Percentiles rank a stretch among this genome's conserved stretches.
These are phyloP conservation scores for Helicoverpa zea DNA, from an alignment of 1,140 invertebrate genomes.

Conservation along the genomic window DNA sequence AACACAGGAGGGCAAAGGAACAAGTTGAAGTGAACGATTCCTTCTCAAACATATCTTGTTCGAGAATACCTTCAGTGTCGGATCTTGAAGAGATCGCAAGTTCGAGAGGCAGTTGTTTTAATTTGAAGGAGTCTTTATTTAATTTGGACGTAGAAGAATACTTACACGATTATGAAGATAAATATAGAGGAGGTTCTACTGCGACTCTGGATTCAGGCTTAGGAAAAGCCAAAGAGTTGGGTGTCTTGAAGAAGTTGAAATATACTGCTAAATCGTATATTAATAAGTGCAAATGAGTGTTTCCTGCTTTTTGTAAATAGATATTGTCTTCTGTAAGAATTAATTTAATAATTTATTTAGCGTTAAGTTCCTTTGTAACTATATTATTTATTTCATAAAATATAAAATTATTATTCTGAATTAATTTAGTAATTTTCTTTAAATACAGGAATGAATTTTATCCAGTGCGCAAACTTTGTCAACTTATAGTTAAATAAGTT, in stretches of 20 bases:
- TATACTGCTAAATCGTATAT: slow-evolving; percentile 45
- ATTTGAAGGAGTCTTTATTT: neutral
- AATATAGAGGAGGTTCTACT: neutral
- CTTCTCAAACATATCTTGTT: slow-evolving; percentile 57
- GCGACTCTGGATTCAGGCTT: neutral
- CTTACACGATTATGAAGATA: slow-evolving; percentile 3
- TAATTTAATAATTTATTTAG: neutral
- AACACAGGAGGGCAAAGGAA: slow-evolving; percentile 23
- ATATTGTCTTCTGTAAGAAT: neutral
- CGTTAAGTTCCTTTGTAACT: neutral
- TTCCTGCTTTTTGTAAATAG: no score
- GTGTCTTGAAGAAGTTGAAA: slow-evolving; percentile 52
- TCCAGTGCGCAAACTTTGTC: no score
- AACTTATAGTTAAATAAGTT: no score
- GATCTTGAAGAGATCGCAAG: slow-evolving; percentile 40
- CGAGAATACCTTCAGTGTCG: slow-evolving; percentile 52
- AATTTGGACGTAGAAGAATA: slow-evolving; percentile 12
- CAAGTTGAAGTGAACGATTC: slow-evolving; percentile 50
- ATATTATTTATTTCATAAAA: neutral
- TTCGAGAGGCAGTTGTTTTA: neutral
- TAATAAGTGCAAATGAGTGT: slow-evolving; percentile 18
- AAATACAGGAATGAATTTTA: no score
- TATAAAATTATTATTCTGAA: no score
- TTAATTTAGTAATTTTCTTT: no score
- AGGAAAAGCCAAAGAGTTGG: slow-evolving; percentile 7